Conservation (phyloP, 2,888 invertebrate genomes). For the Nomada ferruginata region DNA sequence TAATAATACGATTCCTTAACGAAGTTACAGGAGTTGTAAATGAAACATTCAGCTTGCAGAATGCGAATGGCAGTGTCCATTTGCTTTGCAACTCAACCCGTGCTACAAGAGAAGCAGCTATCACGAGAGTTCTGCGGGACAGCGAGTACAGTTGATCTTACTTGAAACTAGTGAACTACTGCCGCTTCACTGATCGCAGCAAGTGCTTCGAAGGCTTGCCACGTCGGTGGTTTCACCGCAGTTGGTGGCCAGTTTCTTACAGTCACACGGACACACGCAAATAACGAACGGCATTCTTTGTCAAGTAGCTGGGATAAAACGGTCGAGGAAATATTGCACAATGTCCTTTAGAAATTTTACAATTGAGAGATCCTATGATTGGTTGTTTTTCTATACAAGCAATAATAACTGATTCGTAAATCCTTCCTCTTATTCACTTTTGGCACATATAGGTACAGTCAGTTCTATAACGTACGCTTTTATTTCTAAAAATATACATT, state of each 20-base stretch:
- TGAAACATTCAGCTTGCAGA: slow-evolving; percentile 12
- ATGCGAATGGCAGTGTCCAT: slow-evolving; percentile 5
- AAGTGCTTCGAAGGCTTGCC: slow-evolving; percentile 21
- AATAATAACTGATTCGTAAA: too few species aligned
- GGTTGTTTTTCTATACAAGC: too few species aligned
- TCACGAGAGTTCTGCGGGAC: background rate
- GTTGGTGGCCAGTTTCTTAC: slow-evolving; percentile 28
- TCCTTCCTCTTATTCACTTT: too few species aligned
- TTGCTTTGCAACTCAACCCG: slow-evolving; percentile 8
- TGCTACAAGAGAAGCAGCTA: background rate
- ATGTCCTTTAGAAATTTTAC: too few species aligned
- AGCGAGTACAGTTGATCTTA: slow-evolving; percentile 28
- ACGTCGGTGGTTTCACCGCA: slow-evolving; percentile 32
- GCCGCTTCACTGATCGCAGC: slow-evolving; percentile 1
- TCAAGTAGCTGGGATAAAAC: background rate
- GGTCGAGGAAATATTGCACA: background rate
- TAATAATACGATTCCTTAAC: background rate
- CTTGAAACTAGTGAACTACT: slow-evolving; percentile 9
- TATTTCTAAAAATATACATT: too few species aligned
- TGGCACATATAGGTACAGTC: too few species aligned
- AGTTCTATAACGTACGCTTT: too few species aligned
- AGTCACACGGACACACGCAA: background rate
- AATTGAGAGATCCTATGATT: too few species aligned
- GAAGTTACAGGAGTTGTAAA: background rate
- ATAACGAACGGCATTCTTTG: slow-evolving; percentile 4